Evolutionary conservation across 2,888 invertebrate genomes (phyloP).

Genomic region (Protonemura montana): DNA sequence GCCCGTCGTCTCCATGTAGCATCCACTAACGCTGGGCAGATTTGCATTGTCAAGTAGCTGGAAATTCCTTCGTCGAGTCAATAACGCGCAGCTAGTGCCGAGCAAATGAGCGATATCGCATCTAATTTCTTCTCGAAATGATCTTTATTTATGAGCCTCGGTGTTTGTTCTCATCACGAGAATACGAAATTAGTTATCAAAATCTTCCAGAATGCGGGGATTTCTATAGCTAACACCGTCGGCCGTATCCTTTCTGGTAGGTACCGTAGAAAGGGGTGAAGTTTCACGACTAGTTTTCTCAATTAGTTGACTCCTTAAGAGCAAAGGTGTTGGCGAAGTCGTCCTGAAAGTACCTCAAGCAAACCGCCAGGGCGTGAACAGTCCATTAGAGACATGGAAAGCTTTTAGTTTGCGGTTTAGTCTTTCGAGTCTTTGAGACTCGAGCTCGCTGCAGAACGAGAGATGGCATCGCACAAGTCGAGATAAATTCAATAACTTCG

Average conservation of each 20-base stretch:
- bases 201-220: slow-evolving; percentile 19
- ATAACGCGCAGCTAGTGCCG: slow-evolving; percentile 13
- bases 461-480: background rate
- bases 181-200: slow-evolving; percentile 39
- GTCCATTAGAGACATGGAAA: slow-evolving; percentile 34
- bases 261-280: slow-evolving; percentile 8
- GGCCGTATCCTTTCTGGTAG: background rate
- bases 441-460: slow-evolving; percentile 3
- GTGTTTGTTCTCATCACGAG: slow-evolving; percentile 35
- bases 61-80: slow-evolving; percentile 22
- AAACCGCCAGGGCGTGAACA: slow-evolving; percentile 31
- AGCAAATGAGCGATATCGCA: slow-evolving; percentile 35
- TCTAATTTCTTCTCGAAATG: slow-evolving; percentile 37
- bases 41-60: slow-evolving; percentile 33
- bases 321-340: slow-evolving; percentile 31
- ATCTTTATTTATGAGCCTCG: slow-evolving; percentile 40
- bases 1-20: background rate
- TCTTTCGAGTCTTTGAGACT: slow-evolving; percentile 14
- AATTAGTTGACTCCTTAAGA: slow-evolving; percentile 38
- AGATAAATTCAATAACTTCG: slow-evolving; percentile 28
- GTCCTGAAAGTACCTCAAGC: slow-evolving; percentile 15
- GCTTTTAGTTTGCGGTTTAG: slow-evolving; percentile 33
- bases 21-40: slow-evolving; percentile 21
- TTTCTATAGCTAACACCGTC: background rate
- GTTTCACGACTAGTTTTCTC: slow-evolving; percentile 39